Percentiles rank a stretch among this genome's conserved stretches.
Conservation (phyloP, 1,140 invertebrate genomes). For the Cydia pomonella region DNA sequence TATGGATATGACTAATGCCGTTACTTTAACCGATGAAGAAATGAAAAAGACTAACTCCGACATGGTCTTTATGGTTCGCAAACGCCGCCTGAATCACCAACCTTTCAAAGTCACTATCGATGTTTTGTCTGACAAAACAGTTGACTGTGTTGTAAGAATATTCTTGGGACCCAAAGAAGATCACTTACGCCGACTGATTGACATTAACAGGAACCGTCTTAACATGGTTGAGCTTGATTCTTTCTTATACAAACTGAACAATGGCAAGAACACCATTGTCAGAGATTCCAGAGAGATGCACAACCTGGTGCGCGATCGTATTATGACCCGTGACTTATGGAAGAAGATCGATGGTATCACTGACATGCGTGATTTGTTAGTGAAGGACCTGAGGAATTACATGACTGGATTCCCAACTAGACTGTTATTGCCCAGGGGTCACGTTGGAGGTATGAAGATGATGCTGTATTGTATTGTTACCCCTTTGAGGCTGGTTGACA, state of each 20-base stretch:
- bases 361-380: conserved; percentile 53
- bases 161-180: conserved; percentile 87
- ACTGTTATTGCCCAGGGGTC: conserved; percentile 83
- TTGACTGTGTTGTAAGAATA: conserved; percentile 82
- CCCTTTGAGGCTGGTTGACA: conserved; percentile 68
- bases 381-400: conserved; percentile 63
- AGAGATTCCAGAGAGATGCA: conserved; percentile 80
- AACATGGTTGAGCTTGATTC: conserved; percentile 82
- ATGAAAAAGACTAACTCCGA: conserved; percentile 64
- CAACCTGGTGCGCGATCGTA: conserved; percentile 73
- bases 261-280: conserved; percentile 81
- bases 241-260: conserved; percentile 79
- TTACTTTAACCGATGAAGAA: conserved; percentile 67
- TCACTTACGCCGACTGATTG: conserved; percentile 72
- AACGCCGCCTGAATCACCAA: conserved; percentile 83
- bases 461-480: conserved; percentile 82
- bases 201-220: conserved; percentile 76
- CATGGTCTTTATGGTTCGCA: conserved; percentile 80
- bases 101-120: conserved; percentile 84
- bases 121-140: conserved; percentile 80
- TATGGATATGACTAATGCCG: conserved; percentile 80
- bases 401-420: conserved; percentile 83
- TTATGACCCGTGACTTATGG: conserved; percentile 73
- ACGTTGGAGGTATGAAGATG: conserved; percentile 82
- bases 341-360: conserved; percentile 62